These are phyloP conservation scores for Dolichotis patagonum DNA, from an alignment of 2,113 vertebrate species.

Conservation along the genomic window DNA sequence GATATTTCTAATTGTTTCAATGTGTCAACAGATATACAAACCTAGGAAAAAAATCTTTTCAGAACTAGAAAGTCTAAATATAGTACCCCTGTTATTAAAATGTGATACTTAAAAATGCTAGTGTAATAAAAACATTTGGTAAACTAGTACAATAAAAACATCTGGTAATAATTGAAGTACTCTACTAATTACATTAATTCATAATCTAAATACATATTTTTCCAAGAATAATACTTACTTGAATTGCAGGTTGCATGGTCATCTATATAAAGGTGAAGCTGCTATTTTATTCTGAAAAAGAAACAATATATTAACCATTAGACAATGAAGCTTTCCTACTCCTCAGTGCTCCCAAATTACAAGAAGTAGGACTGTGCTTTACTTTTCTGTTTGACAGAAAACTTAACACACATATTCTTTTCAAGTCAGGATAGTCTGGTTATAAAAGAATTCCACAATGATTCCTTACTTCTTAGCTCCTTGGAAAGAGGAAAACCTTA, in stretches of 20 bases:
- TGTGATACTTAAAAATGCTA: conserved; percentile 33
- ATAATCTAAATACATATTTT: background rate
- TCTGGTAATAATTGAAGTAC: background rate
- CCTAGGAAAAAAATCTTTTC: conserved; percentile 38
- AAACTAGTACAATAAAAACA: background rate
- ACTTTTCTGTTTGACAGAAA: background rate
- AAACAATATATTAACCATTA: conserved; percentile 62
- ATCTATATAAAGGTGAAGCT: conserved; percentile 71
- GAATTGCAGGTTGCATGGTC: conserved; percentile 88
- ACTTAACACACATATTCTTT: background rate
- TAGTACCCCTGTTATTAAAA: conserved; percentile 10
- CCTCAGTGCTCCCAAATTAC: background rate
- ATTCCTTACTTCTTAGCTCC: conserved; percentile 9
- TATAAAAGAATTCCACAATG: background rate
- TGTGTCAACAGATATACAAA: conserved; percentile 31
- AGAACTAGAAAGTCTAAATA: conserved; percentile 47
- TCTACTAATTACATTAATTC: conserved; percentile 35
- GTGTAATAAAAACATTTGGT: background rate
- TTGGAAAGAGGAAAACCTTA: conserved; percentile 1
- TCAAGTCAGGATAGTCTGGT: background rate
- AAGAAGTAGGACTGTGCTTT: background rate
- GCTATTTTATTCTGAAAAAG: conserved; percentile 72
- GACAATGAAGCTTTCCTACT: background rate
- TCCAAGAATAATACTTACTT: conserved; percentile 82
- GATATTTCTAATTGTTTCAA: conserved; percentile 45